phyloP scores from a whole-genome alignment of 2,888 invertebrate genomes.

The Trimorus sp. region DNA sequence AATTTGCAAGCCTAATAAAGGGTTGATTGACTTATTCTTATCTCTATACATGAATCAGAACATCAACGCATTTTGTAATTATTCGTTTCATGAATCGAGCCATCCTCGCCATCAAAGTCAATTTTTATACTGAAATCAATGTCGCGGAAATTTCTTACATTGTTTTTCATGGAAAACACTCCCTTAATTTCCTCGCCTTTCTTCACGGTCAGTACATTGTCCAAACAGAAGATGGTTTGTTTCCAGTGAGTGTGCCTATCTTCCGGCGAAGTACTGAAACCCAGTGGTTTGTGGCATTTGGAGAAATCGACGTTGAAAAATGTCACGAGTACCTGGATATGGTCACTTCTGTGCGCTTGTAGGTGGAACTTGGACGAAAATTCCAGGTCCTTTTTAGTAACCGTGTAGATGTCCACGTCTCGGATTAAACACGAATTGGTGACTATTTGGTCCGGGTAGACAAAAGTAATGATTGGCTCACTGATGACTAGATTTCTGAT shows the following conservation, averaged over 20 bases:
- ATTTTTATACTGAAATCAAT: constrained; percentile 97
- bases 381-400: constrained; percentile 95
- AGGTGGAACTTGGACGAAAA: constrained; percentile 94
- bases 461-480: constrained; percentile 99
- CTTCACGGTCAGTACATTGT: constrained; percentile 98
- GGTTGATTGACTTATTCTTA: too few relatives aligned
- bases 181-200: constrained; percentile 97
- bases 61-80: constrained; percentile 94
- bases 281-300: constrained; percentile 98
- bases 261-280: constrained; percentile 99
- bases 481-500: constrained; percentile 98
- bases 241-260: constrained; percentile 99
- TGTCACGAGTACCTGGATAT: constrained; percentile 98
- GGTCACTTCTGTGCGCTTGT: constrained; percentile 94
- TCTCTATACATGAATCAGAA: neutral
- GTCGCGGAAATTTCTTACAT: constrained; percentile 97
- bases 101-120: constrained; percentile 94
- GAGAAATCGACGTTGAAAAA: constrained; percentile 99
- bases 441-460: constrained; percentile 99
- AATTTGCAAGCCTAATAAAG: too few relatives aligned
- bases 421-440: constrained; percentile 97
- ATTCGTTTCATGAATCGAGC: constrained; percentile 92
- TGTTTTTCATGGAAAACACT: constrained; percentile 96
- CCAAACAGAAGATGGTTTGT: constrained; percentile 98
- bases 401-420: constrained; percentile 99